Percentiles rank a stretch among this genome's conserved stretches.
These are phyloP conservation scores for Anodontia alba DNA, from an alignment of 2,888 invertebrate species.

Conservation along the genomic window DNA sequence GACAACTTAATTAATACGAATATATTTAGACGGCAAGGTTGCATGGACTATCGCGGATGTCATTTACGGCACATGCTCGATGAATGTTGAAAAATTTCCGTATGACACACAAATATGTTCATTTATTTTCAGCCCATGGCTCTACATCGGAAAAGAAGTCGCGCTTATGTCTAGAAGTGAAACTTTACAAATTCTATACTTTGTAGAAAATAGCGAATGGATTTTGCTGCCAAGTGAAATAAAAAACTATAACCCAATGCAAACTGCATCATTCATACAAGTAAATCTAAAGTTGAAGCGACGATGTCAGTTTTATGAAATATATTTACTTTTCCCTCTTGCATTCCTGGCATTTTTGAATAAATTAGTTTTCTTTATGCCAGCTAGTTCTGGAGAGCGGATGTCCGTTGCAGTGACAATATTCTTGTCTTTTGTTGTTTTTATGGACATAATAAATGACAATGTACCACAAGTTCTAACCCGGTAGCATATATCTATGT, in stretches of 20 bases:
- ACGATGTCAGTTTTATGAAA: slow-evolving; percentile 31
- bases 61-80: slow-evolving; percentile 31
- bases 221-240: slow-evolving; percentile 3
- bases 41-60: slow-evolving; percentile 28
- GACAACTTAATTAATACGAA: not conserved
- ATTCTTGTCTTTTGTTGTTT: slow-evolving; percentile 56
- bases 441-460: slow-evolving; percentile 43
- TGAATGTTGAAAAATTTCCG: slow-evolving; percentile 47
- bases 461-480: slow-evolving; percentile 51
- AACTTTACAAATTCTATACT: not conserved
- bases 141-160: slow-evolving; percentile 7
- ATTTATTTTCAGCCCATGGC: slow-evolving; percentile 11
- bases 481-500: slow-evolving; percentile 51
- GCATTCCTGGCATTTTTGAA: slow-evolving; percentile 34
- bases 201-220: slow-evolving; percentile 37
- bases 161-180: not conserved
- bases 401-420: slow-evolving; percentile 50
- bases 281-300: slow-evolving; percentile 29
- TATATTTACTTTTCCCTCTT: slow-evolving; percentile 46
- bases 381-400: slow-evolving; percentile 47
- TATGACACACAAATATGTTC: slow-evolving; percentile 44
- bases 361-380: slow-evolving; percentile 48
- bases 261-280: not conserved
- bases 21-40: slow-evolving; percentile 30
- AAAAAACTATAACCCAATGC: not conserved